Percentiles rank a stretch among this genome's conserved stretches.
phyloP scores from a whole-genome alignment of 2,888 invertebrate species.

The Carabus problematicus region DNA sequence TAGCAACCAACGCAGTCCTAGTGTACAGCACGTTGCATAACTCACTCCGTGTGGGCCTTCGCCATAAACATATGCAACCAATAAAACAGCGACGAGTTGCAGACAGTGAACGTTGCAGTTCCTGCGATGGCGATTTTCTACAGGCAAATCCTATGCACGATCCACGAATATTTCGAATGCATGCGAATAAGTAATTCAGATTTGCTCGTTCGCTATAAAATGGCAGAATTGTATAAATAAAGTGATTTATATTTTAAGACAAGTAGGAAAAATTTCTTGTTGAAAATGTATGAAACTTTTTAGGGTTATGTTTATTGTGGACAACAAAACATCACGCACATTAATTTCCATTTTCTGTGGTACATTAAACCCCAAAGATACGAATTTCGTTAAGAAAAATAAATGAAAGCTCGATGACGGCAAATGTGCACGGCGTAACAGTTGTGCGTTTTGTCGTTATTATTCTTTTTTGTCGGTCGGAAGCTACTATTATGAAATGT shows the following conservation, averaged over 20 bases:
- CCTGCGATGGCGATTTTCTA: no score
- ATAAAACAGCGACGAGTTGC: no score
- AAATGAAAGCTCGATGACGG: no score
- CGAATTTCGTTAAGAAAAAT: no score
- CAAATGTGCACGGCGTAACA: no score
- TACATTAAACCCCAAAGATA: no score
- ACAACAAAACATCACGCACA: constrained; percentile 11
- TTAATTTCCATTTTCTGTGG: not conserved
- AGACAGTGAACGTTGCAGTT: no score
- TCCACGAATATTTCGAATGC: not conserved
- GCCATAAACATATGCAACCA: no score
- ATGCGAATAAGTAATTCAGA: constrained; percentile 23
- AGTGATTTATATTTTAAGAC: constrained; percentile 27
- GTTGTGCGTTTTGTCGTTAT: no score
- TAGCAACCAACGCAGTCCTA: not conserved
- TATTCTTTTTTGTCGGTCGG: no score
- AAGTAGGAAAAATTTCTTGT: constrained; percentile 13
- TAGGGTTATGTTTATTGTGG: no score
- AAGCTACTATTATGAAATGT: no score
- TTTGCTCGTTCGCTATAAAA: constrained; percentile 10
- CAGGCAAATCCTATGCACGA: not conserved
- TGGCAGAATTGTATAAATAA: constrained; percentile 15
- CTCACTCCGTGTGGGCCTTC: not conserved
- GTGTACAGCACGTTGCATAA: not conserved
- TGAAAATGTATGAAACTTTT: constrained; percentile 23